Conservation (phyloP, 2,113 vertebrate species). For the Trachemys scripta region DNA sequence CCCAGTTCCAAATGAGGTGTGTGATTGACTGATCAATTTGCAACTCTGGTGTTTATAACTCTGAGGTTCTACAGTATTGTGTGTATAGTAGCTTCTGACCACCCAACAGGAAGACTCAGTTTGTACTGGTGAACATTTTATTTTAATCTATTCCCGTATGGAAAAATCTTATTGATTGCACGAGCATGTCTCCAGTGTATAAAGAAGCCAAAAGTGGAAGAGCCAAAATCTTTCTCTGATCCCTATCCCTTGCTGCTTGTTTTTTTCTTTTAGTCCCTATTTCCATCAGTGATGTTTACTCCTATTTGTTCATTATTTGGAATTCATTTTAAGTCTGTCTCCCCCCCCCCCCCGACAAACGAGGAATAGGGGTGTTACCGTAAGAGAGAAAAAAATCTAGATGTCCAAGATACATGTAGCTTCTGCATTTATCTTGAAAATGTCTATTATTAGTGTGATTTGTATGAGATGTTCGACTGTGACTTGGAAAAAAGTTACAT, state of each 20-base stretch:
- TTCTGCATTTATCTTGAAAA: background rate
- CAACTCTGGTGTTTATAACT: no score
- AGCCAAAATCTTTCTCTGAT: background rate
- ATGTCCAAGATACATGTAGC: background rate
- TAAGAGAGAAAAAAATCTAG: no score
- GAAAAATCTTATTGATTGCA: background rate
- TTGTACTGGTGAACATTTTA: background rate
- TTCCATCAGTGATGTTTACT: background rate
- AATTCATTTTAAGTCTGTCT: background rate
- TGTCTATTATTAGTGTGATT: background rate
- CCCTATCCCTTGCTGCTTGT: background rate
- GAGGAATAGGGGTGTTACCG: background rate
- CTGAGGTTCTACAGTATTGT: no score
- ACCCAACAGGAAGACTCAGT: background rate
- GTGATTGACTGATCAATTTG: no score
- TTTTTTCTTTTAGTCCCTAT: background rate
- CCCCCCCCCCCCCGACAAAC: background rate
- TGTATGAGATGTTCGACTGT: background rate
- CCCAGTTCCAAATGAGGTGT: no score
- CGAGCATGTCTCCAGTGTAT: background rate
- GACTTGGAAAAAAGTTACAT: background rate
- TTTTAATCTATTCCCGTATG: background rate
- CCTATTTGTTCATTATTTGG: background rate
- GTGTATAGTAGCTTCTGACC: background rate
- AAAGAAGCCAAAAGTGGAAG: background rate